Percentiles rank a stretch among this genome's conserved stretches.
These are phyloP conservation scores for Cliona cf. orientalis DNA, from an alignment of 37 sponge, comb jelly and placozoan species.

Conservation along the genomic window DNA sequence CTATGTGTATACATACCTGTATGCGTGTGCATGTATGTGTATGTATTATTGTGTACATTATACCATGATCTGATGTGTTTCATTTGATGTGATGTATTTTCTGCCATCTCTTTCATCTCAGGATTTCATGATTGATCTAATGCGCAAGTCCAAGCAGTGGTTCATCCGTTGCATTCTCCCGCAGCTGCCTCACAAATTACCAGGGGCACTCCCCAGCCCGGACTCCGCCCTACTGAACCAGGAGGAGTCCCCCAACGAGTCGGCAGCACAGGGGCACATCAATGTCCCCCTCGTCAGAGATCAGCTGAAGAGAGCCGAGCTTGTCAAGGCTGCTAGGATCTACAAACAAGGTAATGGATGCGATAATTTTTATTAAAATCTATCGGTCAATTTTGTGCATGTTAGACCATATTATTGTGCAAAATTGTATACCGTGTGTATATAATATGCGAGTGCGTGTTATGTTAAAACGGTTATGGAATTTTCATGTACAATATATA, in stretches of 20 bases:
- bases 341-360: slow-evolving; percentile 99
- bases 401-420: too few relatives aligned
- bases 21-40: too few relatives aligned
- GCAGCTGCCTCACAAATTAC: slow-evolving; percentile 77
- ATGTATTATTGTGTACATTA: too few relatives aligned
- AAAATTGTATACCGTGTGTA: too few relatives aligned
- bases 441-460: too few relatives aligned
- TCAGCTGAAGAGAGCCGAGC: slow-evolving; percentile 85
- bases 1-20: too few relatives aligned
- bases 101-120: neutral
- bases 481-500: too few relatives aligned
- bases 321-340: slow-evolving; percentile 91
- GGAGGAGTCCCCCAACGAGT: slow-evolving; percentile 10
- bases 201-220: slow-evolving; percentile 60
- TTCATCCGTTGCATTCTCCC: slow-evolving; percentile 94
- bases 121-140: slow-evolving; percentile 84
- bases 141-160: slow-evolving; percentile 88
- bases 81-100: too few relatives aligned
- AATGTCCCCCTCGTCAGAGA: slow-evolving; percentile 89
- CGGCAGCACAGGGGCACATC: slow-evolving; percentile 57
- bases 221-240: slow-evolving; percentile 24
- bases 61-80: too few relatives aligned
- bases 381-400: too few relatives aligned
- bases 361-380: too few relatives aligned
- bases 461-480: too few relatives aligned